Percentiles rank a stretch among this genome's conserved stretches.
These are phyloP conservation scores for Spizaetus ornatus DNA, from an alignment of 2,113 vertebrate genomes.

Conservation along the genomic window DNA sequence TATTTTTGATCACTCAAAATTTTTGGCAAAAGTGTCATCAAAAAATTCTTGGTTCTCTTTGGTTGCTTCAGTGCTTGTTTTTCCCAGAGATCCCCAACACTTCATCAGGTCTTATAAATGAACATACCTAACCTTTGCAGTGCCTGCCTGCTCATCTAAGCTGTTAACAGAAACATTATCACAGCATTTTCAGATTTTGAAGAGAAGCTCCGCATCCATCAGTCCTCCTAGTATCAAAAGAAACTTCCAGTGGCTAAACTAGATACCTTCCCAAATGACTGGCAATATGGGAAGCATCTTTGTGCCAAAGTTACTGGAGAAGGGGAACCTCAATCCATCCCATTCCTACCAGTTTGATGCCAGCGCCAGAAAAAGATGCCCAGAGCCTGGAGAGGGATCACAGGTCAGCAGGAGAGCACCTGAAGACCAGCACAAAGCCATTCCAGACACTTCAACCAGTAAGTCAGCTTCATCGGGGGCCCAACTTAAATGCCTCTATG, in stretches of 20 bases:
- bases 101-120: background rate
- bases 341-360: too few relatives aligned
- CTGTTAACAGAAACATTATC: background rate
- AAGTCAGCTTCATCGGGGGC: too few relatives aligned
- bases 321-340: too few relatives aligned
- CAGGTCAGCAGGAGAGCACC: too few relatives aligned
- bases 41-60: background rate
- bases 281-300: background rate
- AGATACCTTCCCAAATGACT: background rate
- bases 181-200: background rate
- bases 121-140: background rate
- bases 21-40: background rate
- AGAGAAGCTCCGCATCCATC: background rate
- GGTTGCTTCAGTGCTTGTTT: background rate
- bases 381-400: too few relatives aligned
- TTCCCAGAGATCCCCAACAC: background rate
- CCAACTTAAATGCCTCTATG: too few relatives aligned
- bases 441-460: too few relatives aligned
- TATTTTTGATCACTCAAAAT: background rate
- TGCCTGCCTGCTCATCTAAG: background rate
- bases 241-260: background rate
- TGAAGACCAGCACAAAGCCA: too few relatives aligned
- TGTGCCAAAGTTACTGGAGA: too few relatives aligned
- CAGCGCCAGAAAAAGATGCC: too few relatives aligned
- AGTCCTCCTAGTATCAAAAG: background rate